Base-by-base conservation (phyloP, 92 coral and sea anemone species). In the Actinernus sp. region DNA sequence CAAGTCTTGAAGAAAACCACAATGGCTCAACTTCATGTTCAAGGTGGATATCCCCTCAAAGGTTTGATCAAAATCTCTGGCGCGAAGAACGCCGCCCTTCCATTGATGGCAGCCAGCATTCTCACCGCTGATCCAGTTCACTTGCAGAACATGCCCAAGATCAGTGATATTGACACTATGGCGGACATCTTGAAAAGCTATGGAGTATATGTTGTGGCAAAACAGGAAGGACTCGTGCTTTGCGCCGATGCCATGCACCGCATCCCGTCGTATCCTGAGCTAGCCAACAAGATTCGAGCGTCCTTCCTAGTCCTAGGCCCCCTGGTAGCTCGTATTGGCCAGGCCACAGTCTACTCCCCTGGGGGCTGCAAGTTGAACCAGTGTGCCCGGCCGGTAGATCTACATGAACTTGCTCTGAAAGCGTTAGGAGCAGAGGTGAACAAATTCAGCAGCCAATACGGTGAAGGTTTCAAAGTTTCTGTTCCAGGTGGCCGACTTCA, bases 31-130 rank as follows among this genome's bases (percentile, higher is more conserved):
- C 64, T 68, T 4, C 25, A 39, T 19, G 48, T 74, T 14, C 22
- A 19, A 17, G 81, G 81, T 17, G 81, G 81, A 3, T 9, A 0
- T 12, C 77, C 77, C 6, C 67, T 76, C 6, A 12, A 10, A 16
- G 83, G 83, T 2, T 34, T 2, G 7, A 32, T 76, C 30, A 25
- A 14, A 7, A 65, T 76, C 11, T 28, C 55, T 21, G 83, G 83
- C 10, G 76, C 84, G 25, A 76, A 76, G 54, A 76, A 76, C 33
- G 84, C 84, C 3, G 43, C 63, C 41, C 41, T 76, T 58, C 84
- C 84, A 1, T 41, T 65, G 17, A 66, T 76, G 84, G 68, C 75
- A 17, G 69, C 76, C 33, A 18, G 67, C 41, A 47, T 66, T 7
- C 69, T 76, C 6, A 76, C 83, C 30, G 59, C 50, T 6, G 50